These are phyloP conservation scores for Ctenicera cuprea DNA, from an alignment of 2,888 invertebrate genomes.

Conservation along the genomic window DNA sequence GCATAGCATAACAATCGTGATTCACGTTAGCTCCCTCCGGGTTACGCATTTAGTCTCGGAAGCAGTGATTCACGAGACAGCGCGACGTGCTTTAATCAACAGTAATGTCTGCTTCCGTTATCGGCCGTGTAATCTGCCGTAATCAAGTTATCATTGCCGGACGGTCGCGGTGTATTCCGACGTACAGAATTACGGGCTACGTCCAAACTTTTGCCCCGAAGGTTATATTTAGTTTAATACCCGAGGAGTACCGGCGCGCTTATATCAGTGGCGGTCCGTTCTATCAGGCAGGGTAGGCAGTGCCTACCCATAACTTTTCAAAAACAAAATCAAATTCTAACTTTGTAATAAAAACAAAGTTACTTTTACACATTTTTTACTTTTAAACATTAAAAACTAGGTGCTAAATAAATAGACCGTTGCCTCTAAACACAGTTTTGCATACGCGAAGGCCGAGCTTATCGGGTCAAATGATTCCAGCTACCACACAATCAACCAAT, in stretches of 20 bases:
- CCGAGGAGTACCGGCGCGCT: constrained; percentile 21
- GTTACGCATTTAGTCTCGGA: constrained; percentile 50
- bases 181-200: constrained; percentile 30
- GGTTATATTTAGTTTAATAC: constrained; percentile 32
- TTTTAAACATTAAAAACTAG: no score
- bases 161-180: constrained; percentile 49
- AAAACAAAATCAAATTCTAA: no score
- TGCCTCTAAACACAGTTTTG: no score
- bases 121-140: constrained; percentile 56
- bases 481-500: no score
- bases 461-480: no score
- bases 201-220: constrained; percentile 38
- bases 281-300: no score
- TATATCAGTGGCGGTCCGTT: no score
- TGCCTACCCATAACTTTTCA: no score
- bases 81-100: constrained; percentile 58
- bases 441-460: no score
- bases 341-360: no score
- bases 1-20: constrained; percentile 45
- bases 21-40: constrained; percentile 35
- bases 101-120: constrained; percentile 60
- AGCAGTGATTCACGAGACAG: constrained; percentile 51
- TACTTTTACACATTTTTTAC: no score
- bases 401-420: no score
- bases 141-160: constrained; percentile 60